Conservation (phyloP, 2,113 vertebrate species). For the Semnornis frantzii region DNA sequence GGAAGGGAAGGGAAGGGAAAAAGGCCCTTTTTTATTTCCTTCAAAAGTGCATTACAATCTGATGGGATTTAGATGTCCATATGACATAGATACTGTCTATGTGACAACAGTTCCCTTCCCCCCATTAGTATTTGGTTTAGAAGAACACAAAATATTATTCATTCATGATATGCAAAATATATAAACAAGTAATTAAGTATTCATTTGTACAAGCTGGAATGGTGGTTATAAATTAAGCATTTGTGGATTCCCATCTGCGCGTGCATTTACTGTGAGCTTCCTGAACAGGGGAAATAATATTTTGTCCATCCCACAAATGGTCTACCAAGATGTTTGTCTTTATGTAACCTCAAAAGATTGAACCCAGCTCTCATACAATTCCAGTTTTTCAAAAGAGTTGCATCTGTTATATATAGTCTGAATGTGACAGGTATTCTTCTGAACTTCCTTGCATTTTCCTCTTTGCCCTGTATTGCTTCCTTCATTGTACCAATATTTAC, state of each 20-base stretch:
- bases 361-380: background rate
- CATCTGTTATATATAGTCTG: background rate
- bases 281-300: background rate
- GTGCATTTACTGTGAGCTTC: background rate
- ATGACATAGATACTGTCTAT: background rate
- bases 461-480: background rate
- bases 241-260: constrained; percentile 9
- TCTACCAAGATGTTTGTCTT: background rate
- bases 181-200: constrained; percentile 26
- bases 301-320: background rate
- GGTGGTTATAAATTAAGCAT: constrained; percentile 5
- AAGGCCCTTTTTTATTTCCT: background rate
- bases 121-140: background rate
- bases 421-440: background rate
- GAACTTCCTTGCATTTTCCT: background rate
- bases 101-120: background rate
- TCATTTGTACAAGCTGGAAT: constrained; percentile 7
- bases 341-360: background rate
- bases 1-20: too few species aligned
- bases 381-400: background rate
- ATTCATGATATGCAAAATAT: background rate
- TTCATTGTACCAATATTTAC: background rate
- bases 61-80: background rate
- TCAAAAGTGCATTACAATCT: background rate
- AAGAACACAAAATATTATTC: background rate